Conservation (phyloP, 2,113 vertebrate species). For the Varanus komodoensis region DNA sequence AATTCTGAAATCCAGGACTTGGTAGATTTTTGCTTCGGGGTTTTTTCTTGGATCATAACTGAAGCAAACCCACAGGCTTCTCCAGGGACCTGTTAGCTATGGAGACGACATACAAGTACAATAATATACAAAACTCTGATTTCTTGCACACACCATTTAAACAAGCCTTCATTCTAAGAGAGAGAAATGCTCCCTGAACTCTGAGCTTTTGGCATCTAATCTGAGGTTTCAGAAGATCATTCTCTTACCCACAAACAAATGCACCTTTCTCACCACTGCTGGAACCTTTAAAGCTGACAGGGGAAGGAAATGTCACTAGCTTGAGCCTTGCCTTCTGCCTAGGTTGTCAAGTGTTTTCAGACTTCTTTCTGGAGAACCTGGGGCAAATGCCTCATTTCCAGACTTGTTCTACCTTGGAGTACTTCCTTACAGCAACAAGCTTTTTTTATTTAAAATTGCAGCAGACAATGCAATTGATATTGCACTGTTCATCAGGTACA, state of each 20-base stretch:
- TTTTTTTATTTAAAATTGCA: no score
- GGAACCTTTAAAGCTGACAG: not conserved
- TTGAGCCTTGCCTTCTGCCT: no score
- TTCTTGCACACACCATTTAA: not conserved
- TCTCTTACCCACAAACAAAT: not conserved
- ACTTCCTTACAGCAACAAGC: no score
- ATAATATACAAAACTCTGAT: not conserved
- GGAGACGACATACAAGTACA: slow-evolving; percentile 33
- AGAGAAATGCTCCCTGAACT: not conserved
- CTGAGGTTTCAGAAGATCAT: not conserved
- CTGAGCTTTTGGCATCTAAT: slow-evolving; percentile 6
- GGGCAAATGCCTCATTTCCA: no score
- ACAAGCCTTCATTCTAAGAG: not conserved
- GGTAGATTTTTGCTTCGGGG: slow-evolving; percentile 90
- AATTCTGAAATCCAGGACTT: slow-evolving; percentile 96
- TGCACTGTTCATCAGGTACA: no score
- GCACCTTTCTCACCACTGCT: not conserved
- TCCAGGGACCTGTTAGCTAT: slow-evolving; percentile 96
- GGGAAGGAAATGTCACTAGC: no score
- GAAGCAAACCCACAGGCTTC: slow-evolving; percentile 94
- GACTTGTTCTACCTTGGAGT: no score
- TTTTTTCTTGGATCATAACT: slow-evolving; percentile 92
- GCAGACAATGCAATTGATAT: no score
- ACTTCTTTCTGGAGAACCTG: no score
- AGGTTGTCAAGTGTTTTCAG: no score